These are phyloP conservation scores for Carcinoscorpius rotundicauda DNA, from an alignment of 1,140 invertebrate genomes.

Conservation along the genomic window DNA sequence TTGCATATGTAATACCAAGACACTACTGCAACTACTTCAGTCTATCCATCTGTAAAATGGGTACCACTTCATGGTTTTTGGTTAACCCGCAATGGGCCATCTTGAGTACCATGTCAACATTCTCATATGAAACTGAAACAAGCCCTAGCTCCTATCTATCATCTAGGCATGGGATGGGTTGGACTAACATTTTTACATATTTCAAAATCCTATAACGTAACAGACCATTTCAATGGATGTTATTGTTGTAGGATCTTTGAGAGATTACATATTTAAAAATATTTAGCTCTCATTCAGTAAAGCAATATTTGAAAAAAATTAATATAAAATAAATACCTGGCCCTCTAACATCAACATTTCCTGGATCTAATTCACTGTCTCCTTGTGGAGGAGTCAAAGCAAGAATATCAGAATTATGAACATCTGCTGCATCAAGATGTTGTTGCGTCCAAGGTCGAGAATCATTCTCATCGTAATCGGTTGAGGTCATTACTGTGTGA, in stretches of 20 bases:
- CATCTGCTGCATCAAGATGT: conserved; percentile 80
- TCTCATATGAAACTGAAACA: too few species aligned
- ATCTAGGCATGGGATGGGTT: neutral
- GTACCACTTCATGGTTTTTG: too few species aligned
- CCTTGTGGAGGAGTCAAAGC: conserved; percentile 51
- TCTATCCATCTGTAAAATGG: too few species aligned
- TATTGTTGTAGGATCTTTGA: neutral
- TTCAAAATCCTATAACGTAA: neutral
- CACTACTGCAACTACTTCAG: too few species aligned
- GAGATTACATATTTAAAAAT: neutral
- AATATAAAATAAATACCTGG: conserved; percentile 41
- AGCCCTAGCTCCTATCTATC: too few species aligned
- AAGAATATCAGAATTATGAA: conserved; percentile 45
- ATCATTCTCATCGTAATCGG: conserved; percentile 74
- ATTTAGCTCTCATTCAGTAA: neutral
- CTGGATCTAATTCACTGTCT: conserved; percentile 31
- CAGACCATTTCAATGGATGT: neutral
- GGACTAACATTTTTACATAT: neutral
- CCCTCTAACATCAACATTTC: conserved; percentile 59
- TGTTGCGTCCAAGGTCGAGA: conserved; percentile 80
- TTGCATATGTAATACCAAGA: too few species aligned
- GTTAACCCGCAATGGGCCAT: too few species aligned
- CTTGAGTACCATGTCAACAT: too few species aligned
- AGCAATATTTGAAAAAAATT: neutral
- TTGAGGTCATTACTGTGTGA: conserved; percentile 60